These are phyloP conservation scores for Drosophila takahashii DNA, from an alignment of 1,140 invertebrate genomes.

Conservation along the genomic window DNA sequence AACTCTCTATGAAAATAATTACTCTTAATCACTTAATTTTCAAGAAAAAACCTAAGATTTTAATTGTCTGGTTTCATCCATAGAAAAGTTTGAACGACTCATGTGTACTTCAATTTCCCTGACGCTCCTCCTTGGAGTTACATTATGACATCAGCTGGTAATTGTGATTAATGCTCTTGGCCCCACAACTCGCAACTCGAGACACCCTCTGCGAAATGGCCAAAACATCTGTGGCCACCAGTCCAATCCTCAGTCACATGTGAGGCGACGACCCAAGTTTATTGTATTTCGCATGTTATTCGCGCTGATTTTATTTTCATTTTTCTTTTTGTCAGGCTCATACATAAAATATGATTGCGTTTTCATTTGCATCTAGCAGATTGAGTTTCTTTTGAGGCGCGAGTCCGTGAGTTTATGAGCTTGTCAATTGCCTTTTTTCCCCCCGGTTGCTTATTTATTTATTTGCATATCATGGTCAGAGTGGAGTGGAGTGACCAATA, in stretches of 20 bases:
- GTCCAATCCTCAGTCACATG: slow-evolving; percentile 23
- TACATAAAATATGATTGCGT: slow-evolving; percentile 82
- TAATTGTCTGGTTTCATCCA: neutral
- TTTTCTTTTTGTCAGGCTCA: slow-evolving; percentile 55
- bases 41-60: no score
- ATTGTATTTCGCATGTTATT: slow-evolving; percentile 50
- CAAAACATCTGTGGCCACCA: slow-evolving; percentile 45
- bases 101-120: slow-evolving; percentile 21
- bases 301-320: slow-evolving; percentile 24
- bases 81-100: slow-evolving; percentile 2
- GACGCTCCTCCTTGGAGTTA: slow-evolving; percentile 5
- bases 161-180: slow-evolving; percentile 44
- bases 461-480: slow-evolving; percentile 73
- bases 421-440: slow-evolving; percentile 62
- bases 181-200: neutral
- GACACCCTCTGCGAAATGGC: slow-evolving; percentile 38
- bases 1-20: no score
- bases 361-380: slow-evolving; percentile 81
- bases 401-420: slow-evolving; percentile 76
- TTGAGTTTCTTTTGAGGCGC: slow-evolving; percentile 79
- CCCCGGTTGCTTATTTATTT: slow-evolving; percentile 66
- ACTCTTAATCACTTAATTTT: no score
- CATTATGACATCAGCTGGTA: slow-evolving; percentile 51
- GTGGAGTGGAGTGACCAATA: slow-evolving; percentile 60
- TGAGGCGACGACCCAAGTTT: slow-evolving; percentile 47